These are phyloP conservation scores for Lethrus apterus DNA, from an alignment of 1,140 invertebrate species.

Conservation along the genomic window DNA sequence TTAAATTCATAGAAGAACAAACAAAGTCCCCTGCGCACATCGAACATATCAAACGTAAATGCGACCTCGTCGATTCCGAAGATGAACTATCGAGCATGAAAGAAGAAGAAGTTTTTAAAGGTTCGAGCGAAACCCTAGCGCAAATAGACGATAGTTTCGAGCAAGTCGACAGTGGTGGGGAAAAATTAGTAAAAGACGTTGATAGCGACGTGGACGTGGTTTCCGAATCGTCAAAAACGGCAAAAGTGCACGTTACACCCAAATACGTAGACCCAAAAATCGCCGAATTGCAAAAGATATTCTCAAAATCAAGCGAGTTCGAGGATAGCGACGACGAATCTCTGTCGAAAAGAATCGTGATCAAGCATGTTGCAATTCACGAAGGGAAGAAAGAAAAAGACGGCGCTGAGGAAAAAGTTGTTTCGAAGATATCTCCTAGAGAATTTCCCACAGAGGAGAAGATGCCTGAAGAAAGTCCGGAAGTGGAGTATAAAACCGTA, in stretches of 20 bases:
- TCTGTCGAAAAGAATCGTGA: conserved; percentile 7
- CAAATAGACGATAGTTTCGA: conserved; percentile 36
- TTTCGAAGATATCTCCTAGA: not conserved
- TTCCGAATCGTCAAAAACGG: conserved; percentile 10
- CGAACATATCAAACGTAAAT: conserved; percentile 28
- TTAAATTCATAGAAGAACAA: conserved; percentile 43
- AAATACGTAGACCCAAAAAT: conserved; percentile 44
- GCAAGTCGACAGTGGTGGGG: conserved; percentile 28
- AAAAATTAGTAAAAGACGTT: conserved; percentile 12
- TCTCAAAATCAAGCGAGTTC: conserved; percentile 34
- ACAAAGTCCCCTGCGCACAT: conserved; percentile 28
- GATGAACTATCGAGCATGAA: conserved; percentile 40
- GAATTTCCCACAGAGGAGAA: no score
- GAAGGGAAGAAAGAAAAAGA: conserved; percentile 3
- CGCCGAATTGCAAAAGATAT: conserved; percentile 44
- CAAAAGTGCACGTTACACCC: conserved; percentile 15
- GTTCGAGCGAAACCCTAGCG: conserved; percentile 38
- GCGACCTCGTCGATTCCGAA: conserved; percentile 36
- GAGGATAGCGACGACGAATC: conserved; percentile 27
- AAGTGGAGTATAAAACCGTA: conserved; percentile 36
- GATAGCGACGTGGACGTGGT: conserved; percentile 18
- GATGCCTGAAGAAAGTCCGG: not conserved
- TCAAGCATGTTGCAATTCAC: conserved; percentile 42
- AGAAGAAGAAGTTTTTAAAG: conserved; percentile 35
- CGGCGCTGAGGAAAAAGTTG: not conserved